A percentile compares a stretch with the other conserved stretches of the same genome.
phyloP scores from a whole-genome alignment of 1,140 invertebrate species.

The Grapholita molesta region DNA sequence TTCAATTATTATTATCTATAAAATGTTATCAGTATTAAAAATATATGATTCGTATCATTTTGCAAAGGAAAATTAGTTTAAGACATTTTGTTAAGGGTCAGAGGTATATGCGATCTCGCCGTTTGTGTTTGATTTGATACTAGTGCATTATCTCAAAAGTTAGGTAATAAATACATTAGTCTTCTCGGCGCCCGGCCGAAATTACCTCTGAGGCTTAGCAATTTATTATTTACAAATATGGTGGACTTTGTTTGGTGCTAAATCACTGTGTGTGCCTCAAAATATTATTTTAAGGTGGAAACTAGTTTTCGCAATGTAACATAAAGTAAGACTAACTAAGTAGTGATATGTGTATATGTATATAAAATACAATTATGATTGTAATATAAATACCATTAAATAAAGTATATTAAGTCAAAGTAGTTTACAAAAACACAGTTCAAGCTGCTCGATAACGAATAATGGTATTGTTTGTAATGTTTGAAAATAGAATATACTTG shows the following conservation, averaged over 20 bases:
- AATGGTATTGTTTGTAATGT: no score
- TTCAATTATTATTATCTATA: no score
- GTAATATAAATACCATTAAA: neutral
- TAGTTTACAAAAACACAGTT: no score
- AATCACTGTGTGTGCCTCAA: conserved; percentile 65
- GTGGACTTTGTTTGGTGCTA: conserved; percentile 57
- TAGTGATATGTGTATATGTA: neutral
- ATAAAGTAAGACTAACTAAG: neutral
- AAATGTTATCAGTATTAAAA: no score
- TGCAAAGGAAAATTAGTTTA: no score
- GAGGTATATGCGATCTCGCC: no score
- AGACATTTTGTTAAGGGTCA: no score
- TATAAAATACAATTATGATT: neutral
- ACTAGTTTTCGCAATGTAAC: neutral
- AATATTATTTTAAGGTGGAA: conserved; percentile 18
- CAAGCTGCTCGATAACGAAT: no score
- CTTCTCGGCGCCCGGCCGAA: no score
- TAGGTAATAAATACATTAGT: neutral
- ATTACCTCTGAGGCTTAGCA: neutral
- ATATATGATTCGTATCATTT: no score
- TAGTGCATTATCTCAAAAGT: no score
- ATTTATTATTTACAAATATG: conserved; percentile 19
- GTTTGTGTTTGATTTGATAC: conserved; percentile 76
- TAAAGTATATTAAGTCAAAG: neutral
- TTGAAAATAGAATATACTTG: no score